Evolutionary conservation across 2,113 vertebrate species (phyloP), one percentile per base, ranked within the genome.

Genomic region (Barbus barbus): DNA sequence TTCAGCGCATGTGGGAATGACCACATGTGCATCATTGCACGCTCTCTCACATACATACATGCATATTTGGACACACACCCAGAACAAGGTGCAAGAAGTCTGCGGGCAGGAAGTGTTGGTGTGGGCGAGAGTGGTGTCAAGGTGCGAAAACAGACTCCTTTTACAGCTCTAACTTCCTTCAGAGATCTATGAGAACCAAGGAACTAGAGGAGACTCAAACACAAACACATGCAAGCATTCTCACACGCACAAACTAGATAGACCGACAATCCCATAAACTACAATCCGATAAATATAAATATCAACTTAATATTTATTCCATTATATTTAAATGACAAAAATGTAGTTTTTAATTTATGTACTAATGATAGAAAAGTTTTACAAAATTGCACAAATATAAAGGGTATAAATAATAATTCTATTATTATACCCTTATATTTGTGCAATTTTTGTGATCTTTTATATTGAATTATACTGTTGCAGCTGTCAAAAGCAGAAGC

Each of bases 81-180:
- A 44, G 18, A 61, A 41, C 76, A 61, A 61, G 58, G 63, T 67
- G 78, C 31, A 72, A 63, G 86, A 89, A 86, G 63, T 53, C 85
- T 87, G 87, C 63, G 84, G 76, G 76, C 87, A 93, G 92, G 93
- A 94, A 91, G 90, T 84, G 67, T 31, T 72, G 76, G 89, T 89
- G 93, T 91, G 75, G 81, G 83, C 51, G 76, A 53, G 72, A 71
- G 67, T 51, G 58, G 69, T 46, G 77, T 83, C 36, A 79, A 90
- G 87, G 93, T 92, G 92, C 51, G 85, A 94, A 93, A 92, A 87
- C 44, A 87, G 22, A 26, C 53, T 56, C 26, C 26, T n/a, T 93
- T 95, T 92, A 93, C 83, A 88, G 85, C 91, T 87, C 80, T 0
- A 53, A 91, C 90, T 93, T 93, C 93, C 94, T 93, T 87, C 73